Percentiles rank a stretch among this genome's conserved stretches.
These are phyloP conservation scores for Cyprinodon variegatus DNA, from an alignment of 2,113 vertebrate species.

Conservation along the genomic window DNA sequence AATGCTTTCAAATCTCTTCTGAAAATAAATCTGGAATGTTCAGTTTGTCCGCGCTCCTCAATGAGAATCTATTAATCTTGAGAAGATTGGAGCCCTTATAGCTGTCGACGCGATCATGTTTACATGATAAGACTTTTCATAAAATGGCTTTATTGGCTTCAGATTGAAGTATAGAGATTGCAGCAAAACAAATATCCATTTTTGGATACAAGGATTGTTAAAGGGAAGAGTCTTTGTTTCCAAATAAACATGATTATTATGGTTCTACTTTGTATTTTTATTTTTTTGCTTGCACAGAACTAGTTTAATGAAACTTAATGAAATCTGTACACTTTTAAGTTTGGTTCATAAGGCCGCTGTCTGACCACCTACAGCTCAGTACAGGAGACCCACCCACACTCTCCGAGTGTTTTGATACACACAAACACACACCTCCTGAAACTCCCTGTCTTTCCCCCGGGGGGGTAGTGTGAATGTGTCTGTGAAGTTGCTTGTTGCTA, in stretches of 20 bases:
- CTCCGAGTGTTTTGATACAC: conserved; percentile 3
- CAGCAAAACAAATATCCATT: not conserved
- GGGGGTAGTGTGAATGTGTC: conserved; percentile 52
- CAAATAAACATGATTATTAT: not conserved
- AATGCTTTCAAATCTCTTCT: conserved; percentile 72
- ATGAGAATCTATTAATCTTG: conserved; percentile 61
- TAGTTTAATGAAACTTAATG: conserved; percentile 22
- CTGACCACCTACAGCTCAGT: conserved; percentile 35
- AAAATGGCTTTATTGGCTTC: conserved; percentile 43
- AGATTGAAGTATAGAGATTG: not conserved
- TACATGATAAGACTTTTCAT: conserved; percentile 56
- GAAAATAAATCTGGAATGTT: conserved; percentile 49
- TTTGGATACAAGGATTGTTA: not conserved
- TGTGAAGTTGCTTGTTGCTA: conserved; percentile 77
- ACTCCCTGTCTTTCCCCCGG: conserved; percentile 26
- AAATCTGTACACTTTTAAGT: conserved; percentile 51
- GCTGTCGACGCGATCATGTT: conserved; percentile 55
- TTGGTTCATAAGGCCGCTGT: conserved; percentile 58
- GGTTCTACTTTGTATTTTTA: too few species aligned
- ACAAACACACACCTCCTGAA: conserved; percentile 23
- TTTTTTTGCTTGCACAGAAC: conserved; percentile 12
- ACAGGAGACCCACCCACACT: conserved; percentile 7
- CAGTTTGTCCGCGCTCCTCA: conserved; percentile 65
- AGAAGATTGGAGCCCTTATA: conserved; percentile 67
- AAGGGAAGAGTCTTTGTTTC: not conserved